Conservation (phyloP, 1,140 invertebrate genomes). For the Lepidurus arcticus region DNA sequence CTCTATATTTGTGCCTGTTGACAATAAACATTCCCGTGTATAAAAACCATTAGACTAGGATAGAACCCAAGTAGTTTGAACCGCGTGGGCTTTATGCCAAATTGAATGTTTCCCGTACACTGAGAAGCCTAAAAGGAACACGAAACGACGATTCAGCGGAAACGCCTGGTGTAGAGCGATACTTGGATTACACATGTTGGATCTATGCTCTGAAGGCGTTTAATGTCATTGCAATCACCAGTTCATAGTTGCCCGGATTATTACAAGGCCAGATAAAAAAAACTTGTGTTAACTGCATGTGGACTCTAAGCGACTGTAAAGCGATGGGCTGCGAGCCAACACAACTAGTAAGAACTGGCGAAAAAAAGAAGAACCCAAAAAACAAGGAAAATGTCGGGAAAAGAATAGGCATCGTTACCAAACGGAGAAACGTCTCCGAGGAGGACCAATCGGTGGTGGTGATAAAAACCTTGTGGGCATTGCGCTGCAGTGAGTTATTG, state of each 20-base stretch:
- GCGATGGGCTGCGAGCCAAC: background rate
- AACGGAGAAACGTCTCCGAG: slow-evolving; percentile 49
- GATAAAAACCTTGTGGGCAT: slow-evolving; percentile 34
- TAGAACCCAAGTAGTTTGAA: background rate
- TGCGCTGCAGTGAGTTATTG: slow-evolving; percentile 37
- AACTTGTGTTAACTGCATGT: too few species aligned
- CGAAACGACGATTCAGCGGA: background rate
- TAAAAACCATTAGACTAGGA: slow-evolving; percentile 13
- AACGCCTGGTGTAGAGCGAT: background rate
- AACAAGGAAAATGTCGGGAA: slow-evolving; percentile 24
- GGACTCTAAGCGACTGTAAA: too few species aligned
- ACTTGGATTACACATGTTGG: background rate
- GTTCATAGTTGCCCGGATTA: too few species aligned
- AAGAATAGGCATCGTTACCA: slow-evolving; percentile 45
- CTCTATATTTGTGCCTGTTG: background rate
- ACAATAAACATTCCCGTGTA: background rate
- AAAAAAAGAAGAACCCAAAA: slow-evolving; percentile 17
- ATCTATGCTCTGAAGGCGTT: background rate
- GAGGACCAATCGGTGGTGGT: slow-evolving; percentile 41
- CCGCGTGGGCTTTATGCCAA: background rate
- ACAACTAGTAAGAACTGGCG: background rate
- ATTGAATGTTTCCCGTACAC: background rate
- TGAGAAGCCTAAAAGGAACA: background rate
- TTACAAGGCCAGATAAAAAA: too few species aligned
- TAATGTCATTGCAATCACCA: background rate